Conservation (phyloP, 1,140 invertebrate genomes). For the Monochamus saltuarius region DNA sequence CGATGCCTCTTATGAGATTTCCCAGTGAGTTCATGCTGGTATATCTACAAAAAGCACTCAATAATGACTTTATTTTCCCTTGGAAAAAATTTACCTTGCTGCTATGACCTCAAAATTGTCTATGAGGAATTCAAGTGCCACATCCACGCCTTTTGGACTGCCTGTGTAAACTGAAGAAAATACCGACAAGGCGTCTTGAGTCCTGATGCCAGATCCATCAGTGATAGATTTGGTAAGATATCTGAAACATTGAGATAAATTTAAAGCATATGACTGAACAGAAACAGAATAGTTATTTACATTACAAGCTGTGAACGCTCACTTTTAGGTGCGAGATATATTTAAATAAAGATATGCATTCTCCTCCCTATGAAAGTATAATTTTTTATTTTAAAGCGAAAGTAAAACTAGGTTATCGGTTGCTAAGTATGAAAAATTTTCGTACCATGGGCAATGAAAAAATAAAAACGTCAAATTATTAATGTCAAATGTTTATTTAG, state of each 20-base stretch:
- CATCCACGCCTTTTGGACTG: slow-evolving; percentile 51
- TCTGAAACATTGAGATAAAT: not conserved
- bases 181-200: slow-evolving; percentile 52
- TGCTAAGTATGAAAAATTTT: too few relatives aligned
- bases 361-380: too few relatives aligned
- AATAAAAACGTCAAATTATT: too few relatives aligned
- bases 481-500: too few relatives aligned
- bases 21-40: slow-evolving; percentile 27
- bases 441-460: too few relatives aligned
- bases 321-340: too few relatives aligned
- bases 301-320: too few relatives aligned
- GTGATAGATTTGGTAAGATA: slow-evolving; percentile 46
- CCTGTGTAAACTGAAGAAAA: slow-evolving; percentile 51
- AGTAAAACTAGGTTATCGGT: too few relatives aligned
- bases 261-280: too few relatives aligned
- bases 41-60: slow-evolving; percentile 10
- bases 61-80: not conserved
- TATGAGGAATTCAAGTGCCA: slow-evolving; percentile 54
- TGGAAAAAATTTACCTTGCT: slow-evolving; percentile 14
- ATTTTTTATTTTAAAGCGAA: too few relatives aligned
- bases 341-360: too few relatives aligned
- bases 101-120: slow-evolving; percentile 21
- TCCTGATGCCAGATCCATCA: slow-evolving; percentile 49
- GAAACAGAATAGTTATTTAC: too few relatives aligned
- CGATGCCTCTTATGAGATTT: slow-evolving; percentile 24